Percentiles rank a stretch among this genome's conserved stretches.
These are phyloP conservation scores for Lophotis ruficrista DNA, from an alignment of 2,113 vertebrate genomes.

Conservation along the genomic window DNA sequence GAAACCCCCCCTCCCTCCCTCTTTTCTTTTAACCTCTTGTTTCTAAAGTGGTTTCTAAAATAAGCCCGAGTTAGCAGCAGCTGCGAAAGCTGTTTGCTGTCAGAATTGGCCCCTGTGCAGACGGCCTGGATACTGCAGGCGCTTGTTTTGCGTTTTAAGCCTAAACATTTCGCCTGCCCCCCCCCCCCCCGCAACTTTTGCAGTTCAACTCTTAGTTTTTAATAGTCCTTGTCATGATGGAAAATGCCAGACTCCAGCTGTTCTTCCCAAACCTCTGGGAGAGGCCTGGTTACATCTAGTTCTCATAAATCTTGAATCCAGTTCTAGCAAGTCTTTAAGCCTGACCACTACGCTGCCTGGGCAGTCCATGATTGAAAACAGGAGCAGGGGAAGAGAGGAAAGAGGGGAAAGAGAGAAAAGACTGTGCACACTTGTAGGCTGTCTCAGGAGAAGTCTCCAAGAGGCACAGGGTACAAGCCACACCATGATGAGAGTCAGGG, in stretches of 20 bases:
- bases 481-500: background rate
- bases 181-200: background rate
- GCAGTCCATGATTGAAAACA: conserved; percentile 78
- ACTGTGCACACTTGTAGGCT: background rate
- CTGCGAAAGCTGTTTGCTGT: conserved; percentile 48
- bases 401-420: background rate
- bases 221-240: conserved; percentile 76
- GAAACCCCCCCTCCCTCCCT: background rate
- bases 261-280: conserved; percentile 81
- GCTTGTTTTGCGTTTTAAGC: conserved; percentile 65
- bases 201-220: conserved; percentile 71
- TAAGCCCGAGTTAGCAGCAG: conserved; percentile 46
- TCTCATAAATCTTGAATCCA: conserved; percentile 81
- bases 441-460: background rate
- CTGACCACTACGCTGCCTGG: conserved; percentile 71
- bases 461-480: background rate
- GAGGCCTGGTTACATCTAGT: conserved; percentile 79
- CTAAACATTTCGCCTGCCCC: conserved; percentile 47
- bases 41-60: conserved; percentile 74
- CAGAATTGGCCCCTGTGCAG: conserved; percentile 51
- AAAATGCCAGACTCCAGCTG: conserved; percentile 82
- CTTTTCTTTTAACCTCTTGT: conserved; percentile 57
- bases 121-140: conserved; percentile 29
- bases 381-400: conserved; percentile 49
- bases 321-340: conserved; percentile 78